Conservation (phyloP, 2,888 invertebrate species). For the Aradus depressus region DNA sequence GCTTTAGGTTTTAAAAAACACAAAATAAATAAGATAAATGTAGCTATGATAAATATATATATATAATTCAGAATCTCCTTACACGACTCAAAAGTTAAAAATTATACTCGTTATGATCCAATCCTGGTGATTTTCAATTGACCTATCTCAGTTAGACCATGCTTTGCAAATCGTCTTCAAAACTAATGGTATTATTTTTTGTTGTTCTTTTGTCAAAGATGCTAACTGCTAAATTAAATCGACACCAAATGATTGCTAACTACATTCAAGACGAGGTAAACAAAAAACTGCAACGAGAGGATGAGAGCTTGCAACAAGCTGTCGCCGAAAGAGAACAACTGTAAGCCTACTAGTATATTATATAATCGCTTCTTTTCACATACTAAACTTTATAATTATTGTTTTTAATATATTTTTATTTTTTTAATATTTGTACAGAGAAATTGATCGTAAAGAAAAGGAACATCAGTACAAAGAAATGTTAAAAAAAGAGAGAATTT, state of each 20-base stretch:
- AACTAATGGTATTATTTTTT: neutral
- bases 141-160: no score
- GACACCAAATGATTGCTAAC: neutral
- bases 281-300: constrained; percentile 2
- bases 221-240: neutral
- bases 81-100: no score
- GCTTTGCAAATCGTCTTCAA: no score
- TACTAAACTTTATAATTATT: neutral
- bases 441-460: constrained; percentile 36
- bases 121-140: no score
- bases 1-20: no score
- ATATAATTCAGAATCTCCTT: no score
- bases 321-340: constrained; percentile 1
- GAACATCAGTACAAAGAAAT: constrained; percentile 35
- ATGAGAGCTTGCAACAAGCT: neutral
- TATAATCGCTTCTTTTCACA: no score
- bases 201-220: neutral
- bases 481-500: constrained; percentile 31
- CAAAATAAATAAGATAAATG: no score
- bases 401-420: neutral
- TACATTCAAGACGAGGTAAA: neutral
- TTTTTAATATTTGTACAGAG: constrained; percentile 33
- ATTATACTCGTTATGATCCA: no score
- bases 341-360: no score
- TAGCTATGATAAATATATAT: no score